phyloP scores from a whole-genome alignment of 2,888 invertebrate genomes.

The Tribolium freemani region DNA sequence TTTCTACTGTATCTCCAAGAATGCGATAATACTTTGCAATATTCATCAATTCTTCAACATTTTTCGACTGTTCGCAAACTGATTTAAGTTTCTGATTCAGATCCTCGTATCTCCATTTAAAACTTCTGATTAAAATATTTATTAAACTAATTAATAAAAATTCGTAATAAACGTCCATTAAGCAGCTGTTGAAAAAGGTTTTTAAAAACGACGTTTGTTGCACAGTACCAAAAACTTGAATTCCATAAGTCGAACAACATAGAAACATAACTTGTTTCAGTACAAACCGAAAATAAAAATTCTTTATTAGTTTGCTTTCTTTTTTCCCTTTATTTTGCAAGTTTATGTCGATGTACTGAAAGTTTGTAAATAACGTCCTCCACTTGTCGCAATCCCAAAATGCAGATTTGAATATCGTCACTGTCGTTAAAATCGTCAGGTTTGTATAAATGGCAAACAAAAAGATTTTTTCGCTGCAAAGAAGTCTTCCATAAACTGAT shows the following conservation, averaged over 20 bases:
- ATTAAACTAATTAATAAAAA: neutral
- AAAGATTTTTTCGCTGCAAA: neutral
- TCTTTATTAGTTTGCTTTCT: neutral
- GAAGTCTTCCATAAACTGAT: neutral
- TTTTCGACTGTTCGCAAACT: neutral
- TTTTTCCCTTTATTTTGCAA: neutral
- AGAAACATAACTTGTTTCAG: neutral
- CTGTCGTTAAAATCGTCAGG: neutral
- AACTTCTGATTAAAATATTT: neutral
- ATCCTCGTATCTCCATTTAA: neutral
- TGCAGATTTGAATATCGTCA: neutral
- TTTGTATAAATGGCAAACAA: neutral
- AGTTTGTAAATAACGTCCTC: neutral
- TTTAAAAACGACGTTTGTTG: neutral
- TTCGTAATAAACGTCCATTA: neutral
- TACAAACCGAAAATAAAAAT: neutral
- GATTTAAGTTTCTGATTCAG: neutral
- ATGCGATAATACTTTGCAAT: neutral
- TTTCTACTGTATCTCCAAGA: slow-evolving; percentile 8
- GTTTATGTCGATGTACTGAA: neutral
- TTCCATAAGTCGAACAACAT: neutral
- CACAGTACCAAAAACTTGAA: neutral
- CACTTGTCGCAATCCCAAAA: slow-evolving; percentile 1
- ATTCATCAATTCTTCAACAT: neutral
- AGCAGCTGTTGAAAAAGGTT: neutral